These are phyloP conservation scores for Pachycephus smyrnensis DNA, from an alignment of 2,888 invertebrate species.

Conservation along the genomic window DNA sequence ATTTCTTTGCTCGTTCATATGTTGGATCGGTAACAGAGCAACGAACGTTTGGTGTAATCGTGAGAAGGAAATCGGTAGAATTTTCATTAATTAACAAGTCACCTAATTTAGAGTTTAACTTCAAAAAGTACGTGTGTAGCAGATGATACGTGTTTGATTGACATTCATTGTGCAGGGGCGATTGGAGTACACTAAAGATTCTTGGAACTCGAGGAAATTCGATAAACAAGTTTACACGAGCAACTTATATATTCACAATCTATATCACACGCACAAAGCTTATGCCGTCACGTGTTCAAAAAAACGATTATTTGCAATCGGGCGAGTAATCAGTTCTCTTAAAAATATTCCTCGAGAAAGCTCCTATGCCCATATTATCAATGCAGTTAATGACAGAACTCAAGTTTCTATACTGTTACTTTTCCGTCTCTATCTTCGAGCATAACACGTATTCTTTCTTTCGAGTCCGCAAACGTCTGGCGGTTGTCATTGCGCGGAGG, in stretches of 20 bases:
- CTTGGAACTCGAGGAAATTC: not conserved
- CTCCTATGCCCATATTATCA: not conserved
- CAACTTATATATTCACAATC: not conserved
- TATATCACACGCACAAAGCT: not conserved
- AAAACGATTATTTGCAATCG: not conserved
- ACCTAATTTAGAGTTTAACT: slow-evolving; percentile 36
- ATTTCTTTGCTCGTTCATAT: too few species aligned
- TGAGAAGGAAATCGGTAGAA: slow-evolving; percentile 15
- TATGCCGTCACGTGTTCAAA: not conserved
- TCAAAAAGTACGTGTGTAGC: not conserved
- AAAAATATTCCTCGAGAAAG: not conserved
- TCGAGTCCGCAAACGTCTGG: slow-evolving; percentile 26
- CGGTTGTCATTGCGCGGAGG: slow-evolving; percentile 40
- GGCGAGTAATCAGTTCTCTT: not conserved
- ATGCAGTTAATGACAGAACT: not conserved
- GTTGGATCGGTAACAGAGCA: too few species aligned
- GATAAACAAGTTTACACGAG: not conserved
- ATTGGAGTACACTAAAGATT: not conserved
- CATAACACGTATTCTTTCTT: not conserved
- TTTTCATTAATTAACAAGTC: slow-evolving; percentile 43
- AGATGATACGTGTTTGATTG: not conserved
- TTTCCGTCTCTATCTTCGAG: not conserved
- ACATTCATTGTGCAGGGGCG: not conserved
- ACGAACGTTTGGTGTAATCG: not conserved
- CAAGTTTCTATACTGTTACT: not conserved